Percentiles rank a stretch among this genome's conserved stretches.
Conservation (phyloP, 2,888 invertebrate genomes). For the Watsonalla binaria region DNA sequence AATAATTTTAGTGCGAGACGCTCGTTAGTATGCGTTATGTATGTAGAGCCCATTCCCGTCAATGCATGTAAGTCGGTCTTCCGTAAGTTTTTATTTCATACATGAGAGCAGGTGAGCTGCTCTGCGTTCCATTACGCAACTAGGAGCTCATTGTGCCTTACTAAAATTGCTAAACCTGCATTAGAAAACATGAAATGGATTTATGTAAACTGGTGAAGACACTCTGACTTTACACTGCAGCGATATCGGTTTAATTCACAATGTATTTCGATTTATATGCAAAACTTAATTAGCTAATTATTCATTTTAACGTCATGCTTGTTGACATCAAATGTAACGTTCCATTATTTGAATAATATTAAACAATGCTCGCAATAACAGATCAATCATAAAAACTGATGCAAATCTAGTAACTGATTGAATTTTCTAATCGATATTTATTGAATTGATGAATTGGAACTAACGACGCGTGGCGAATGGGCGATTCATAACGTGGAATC, state of each 20-base stretch:
- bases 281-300: neutral
- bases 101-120: neutral
- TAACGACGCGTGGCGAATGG: constrained; percentile 2
- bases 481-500: neutral
- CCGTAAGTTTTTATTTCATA: too few relatives aligned
- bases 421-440: constrained; percentile 5
- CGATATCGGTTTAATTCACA: too few relatives aligned
- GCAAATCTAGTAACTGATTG: constrained; percentile 1
- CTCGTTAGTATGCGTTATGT: too few relatives aligned
- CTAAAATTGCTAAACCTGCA: neutral
- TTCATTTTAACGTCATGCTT: neutral
- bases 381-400: neutral
- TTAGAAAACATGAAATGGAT: neutral
- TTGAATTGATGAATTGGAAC: constrained; percentile 6
- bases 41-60: too few relatives aligned
- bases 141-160: neutral
- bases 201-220: neutral
- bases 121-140: neutral
- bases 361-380: neutral
- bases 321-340: neutral
- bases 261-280: too few relatives aligned
- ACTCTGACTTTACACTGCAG: too few relatives aligned
- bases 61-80: too few relatives aligned
- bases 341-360: neutral
- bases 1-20: too few relatives aligned